A percentile compares a stretch with the other conserved stretches of the same genome.
phyloP scores from a whole-genome alignment of 2,888 invertebrate species.

The Dinocampus coccinellae region DNA sequence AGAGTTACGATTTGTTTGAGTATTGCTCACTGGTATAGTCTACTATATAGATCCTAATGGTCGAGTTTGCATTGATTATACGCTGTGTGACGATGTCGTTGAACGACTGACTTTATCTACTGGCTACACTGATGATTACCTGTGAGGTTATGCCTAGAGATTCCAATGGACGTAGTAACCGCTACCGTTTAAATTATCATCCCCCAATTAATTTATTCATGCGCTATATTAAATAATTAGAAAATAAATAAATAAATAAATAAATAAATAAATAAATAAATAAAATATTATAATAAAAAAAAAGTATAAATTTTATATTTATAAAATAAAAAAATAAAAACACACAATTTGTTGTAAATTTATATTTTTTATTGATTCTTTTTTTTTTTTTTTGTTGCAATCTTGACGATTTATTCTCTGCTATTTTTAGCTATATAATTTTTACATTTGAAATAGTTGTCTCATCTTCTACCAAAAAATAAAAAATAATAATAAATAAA shows the following conservation, averaged over 20 bases:
- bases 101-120: neutral
- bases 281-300: no score
- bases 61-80: constrained; percentile 1
- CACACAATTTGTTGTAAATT: no score
- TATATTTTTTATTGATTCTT: no score
- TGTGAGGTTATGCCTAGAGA: neutral
- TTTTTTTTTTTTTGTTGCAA: neutral
- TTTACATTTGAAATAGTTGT: constrained; percentile 7
- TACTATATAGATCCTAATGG: neutral
- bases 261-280: no score
- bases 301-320: no score
- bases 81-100: neutral
- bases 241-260: no score
- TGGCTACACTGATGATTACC: neutral
- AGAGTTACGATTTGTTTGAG: no score
- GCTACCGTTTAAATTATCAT: no score
- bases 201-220: neutral
- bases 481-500: no score
- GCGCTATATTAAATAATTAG: neutral
- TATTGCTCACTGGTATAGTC: no score
- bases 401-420: neutral
- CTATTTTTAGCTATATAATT: neutral
- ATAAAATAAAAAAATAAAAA: no score
- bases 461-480: neutral
- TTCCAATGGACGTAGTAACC: neutral